Evolutionary conservation across 2,113 vertebrate genomes (phyloP).

Genomic region (Serranochromis macrocephalus): DNA sequence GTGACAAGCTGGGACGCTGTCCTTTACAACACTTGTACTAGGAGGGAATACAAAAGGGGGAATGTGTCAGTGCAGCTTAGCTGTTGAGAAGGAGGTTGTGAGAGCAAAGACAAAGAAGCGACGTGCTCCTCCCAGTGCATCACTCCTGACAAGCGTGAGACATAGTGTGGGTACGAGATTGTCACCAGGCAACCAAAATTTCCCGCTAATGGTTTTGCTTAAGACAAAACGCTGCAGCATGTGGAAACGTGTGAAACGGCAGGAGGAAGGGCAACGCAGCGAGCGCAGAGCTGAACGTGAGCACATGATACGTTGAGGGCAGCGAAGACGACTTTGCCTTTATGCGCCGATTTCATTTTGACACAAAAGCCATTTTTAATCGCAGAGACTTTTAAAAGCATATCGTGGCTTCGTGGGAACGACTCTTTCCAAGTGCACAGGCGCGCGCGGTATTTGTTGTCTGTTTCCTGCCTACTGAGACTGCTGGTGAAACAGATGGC

Average conservation of each 20-base stretch:
- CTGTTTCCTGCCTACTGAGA: slow-evolving; percentile 19
- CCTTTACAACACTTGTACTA: slow-evolving; percentile 30
- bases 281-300: neutral
- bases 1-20: slow-evolving; percentile 47
- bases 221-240: slow-evolving; percentile 8
- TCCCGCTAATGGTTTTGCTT: neutral
- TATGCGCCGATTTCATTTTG: neutral
- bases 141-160: slow-evolving; percentile 24
- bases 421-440: neutral
- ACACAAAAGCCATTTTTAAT: neutral
- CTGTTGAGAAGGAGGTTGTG: neutral
- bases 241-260: neutral
- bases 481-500: slow-evolving; percentile 52
- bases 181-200: slow-evolving; percentile 40
- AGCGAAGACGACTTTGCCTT: neutral
- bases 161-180: neutral
- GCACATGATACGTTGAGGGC: neutral
- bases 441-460: slow-evolving; percentile 13
- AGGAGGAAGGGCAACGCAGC: neutral
- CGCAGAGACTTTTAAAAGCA: neutral
- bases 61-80: slow-evolving; percentile 28
- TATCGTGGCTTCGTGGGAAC: neutral
- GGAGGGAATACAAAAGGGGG: slow-evolving; percentile 24
- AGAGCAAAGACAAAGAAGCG: slow-evolving; percentile 25
- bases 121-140: slow-evolving; percentile 21